Base-by-base conservation (phyloP, 2,113 vertebrate species). In the Ophiodon elongatus region DNA sequence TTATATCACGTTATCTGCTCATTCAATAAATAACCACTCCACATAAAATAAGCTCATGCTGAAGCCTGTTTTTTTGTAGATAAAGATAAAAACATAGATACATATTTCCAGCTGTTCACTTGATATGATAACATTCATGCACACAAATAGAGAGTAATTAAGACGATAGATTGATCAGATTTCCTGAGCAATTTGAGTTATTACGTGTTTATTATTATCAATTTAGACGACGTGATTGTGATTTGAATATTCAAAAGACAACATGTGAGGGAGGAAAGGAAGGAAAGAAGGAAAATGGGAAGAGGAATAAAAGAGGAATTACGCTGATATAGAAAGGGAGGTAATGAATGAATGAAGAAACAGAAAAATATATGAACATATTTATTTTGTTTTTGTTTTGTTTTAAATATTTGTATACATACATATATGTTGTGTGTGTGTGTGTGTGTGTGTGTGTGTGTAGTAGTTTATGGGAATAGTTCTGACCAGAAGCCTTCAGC, bases 401-500 rank as follows among this genome's bases (percentile, higher is more conserved):
- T 8, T 39, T 39, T 39, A 39, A 39, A 17, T 43, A 14, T 43
- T 14, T 43, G 41, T 41, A 41, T 10, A 37, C 7, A 11, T 37
- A 37, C 35, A 7, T 37, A 7, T 41, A 8, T 41, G 39, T 27
- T 45, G 67, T 72, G 25, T 82, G 45, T 83, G 57, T 80, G 50
- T 80, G 63, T 81, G 41, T 80, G 57, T 70, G 31, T 71, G 47
- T 76, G 62, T 63, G 73, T 80, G 25, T 87, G 37, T 73, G 4
- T 10, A 35, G 23, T 68, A 35, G 59, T 86, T 80, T 76, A 79
- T 91, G 91, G 89, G 89, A 91, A 90, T 81, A 17, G 14, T 27
- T 70, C 45, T 81, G 86, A 90, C 82, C 80, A 88, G 54, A 77
- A 79, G 82, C 70, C 86, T 85, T 68, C 79, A 45, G 72, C 15